Conservation (phyloP, 2,113 vertebrate species). For the Campylomormyrus tamandua region DNA sequence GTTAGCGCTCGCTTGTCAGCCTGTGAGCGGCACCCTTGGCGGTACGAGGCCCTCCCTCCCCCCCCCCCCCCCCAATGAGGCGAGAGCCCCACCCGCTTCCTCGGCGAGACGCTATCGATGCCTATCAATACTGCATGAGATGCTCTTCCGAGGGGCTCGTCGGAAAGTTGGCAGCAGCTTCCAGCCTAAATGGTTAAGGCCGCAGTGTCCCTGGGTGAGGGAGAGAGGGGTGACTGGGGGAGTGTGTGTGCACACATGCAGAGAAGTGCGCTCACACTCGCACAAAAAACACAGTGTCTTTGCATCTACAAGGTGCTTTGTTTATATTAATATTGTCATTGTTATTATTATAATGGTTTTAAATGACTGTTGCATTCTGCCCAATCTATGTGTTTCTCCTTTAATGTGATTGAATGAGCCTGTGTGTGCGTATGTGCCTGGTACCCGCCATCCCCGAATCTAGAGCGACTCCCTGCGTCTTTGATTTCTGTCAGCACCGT, state of each 20-base stretch:
- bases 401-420: background rate
- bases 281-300: background rate
- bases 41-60: background rate
- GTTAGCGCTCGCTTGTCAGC: background rate
- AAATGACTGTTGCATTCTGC: background rate
- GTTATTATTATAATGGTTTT: background rate
- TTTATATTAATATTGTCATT: background rate
- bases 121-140: conserved; percentile 13
- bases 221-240: background rate
- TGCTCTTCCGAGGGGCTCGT: background rate
- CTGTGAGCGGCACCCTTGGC: background rate
- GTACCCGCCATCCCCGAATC: background rate
- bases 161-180: background rate
- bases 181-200: background rate
- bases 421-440: background rate
- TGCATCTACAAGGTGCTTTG: background rate
- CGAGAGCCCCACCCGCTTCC: background rate
- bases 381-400: background rate
- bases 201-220: background rate
- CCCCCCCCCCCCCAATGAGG: no score
- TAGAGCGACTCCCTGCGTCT: background rate
- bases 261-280: background rate
- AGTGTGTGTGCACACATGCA: background rate
- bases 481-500: conserved; percentile 18
- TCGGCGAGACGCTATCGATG: background rate